Conservation (phyloP, 2,888 invertebrate species). For the Germaria angustata region DNA sequence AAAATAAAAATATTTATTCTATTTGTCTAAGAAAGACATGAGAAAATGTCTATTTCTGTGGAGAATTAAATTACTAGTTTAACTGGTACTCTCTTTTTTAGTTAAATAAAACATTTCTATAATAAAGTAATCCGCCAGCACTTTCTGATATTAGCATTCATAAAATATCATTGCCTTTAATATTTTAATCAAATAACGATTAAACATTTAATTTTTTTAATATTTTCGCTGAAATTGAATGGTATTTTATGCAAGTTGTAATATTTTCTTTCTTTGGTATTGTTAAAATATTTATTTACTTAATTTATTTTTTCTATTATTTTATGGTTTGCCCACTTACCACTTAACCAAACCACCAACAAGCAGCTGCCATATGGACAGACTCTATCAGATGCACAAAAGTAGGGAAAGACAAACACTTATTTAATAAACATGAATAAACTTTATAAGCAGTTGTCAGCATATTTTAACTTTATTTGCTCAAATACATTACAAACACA, state of each 20-base stretch:
- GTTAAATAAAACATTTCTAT: not conserved
- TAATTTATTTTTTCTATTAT: slow-evolving; percentile 5
- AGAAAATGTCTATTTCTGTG: not conserved
- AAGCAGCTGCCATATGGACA: slow-evolving; percentile 20
- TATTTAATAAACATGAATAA: slow-evolving; percentile 61
- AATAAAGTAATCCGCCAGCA: not conserved
- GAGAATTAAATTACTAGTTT: too few relatives aligned
- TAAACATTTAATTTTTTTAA: slow-evolving; percentile 17
- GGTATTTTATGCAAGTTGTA: not conserved
- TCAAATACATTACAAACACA: slow-evolving; percentile 32
- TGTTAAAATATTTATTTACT: slow-evolving; percentile 21
- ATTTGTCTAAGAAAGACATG: too few relatives aligned
- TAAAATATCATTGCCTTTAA: not conserved
- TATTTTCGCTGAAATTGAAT: slow-evolving; percentile 17
- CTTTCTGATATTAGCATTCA: not conserved
- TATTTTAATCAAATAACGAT: slow-evolving; percentile 16
- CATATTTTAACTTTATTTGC: slow-evolving; percentile 61
- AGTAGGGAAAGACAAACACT: slow-evolving; percentile 29
- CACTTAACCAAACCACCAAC: slow-evolving; percentile 29
- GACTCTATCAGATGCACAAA: slow-evolving; percentile 19
- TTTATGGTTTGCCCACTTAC: slow-evolving; percentile 29
- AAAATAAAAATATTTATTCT: too few relatives aligned
- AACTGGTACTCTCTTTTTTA: not conserved
- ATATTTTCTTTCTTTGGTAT: slow-evolving; percentile 13
- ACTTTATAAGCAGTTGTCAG: slow-evolving; percentile 59